Evolutionary conservation across 1,140 invertebrate genomes (phyloP), one percentile per base, ranked within the genome.

Genomic region (Trissolcus basalis): DNA sequence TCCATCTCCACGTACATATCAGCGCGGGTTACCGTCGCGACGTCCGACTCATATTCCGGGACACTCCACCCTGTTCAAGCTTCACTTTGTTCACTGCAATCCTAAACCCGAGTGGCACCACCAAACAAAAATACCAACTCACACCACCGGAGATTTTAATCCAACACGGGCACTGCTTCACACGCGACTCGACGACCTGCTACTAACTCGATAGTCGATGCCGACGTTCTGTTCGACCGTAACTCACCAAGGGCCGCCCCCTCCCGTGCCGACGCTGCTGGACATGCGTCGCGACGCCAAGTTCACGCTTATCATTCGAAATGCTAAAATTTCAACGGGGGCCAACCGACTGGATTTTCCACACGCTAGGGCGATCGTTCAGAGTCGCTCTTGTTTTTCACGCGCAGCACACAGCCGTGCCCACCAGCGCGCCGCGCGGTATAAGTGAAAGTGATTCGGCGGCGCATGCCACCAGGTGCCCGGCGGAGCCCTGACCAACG

Each of bases 1-100:
- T 93, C 93, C 93, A 94, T 93, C 89, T 93, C 92, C 90, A 93
- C 92, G 92, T 93, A 93, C 92, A 93, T 93, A 90, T 91, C 90
- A 91, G 90, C 61, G 77, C 80, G 56, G 71, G 75, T 60, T 67
- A 64, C 60, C 60, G 54, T 65, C 63, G 45, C 53, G 58, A 71
- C 59, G 58, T 63, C 53, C 68, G 45, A 56, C 11, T 63, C 68
- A 71, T 63, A 54, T 36, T 61, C 59, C 55, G 36, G 44, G 1
- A 12, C 12, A 14, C 43, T 3, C 43, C 2, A 39, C 50, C 54
- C 44, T 39, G 13, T 45, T 45, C 7, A 4, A 0, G 14, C 4
- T 8, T 3, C 45, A 33, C 7, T 14, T 11, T 4, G 9, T 11
- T 60, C 72, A 74, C 69, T 77, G 73, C 44, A 79, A 77, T 74